Base-by-base conservation (phyloP, 2,113 vertebrate species). In the Recurvirostra avosetta region DNA sequence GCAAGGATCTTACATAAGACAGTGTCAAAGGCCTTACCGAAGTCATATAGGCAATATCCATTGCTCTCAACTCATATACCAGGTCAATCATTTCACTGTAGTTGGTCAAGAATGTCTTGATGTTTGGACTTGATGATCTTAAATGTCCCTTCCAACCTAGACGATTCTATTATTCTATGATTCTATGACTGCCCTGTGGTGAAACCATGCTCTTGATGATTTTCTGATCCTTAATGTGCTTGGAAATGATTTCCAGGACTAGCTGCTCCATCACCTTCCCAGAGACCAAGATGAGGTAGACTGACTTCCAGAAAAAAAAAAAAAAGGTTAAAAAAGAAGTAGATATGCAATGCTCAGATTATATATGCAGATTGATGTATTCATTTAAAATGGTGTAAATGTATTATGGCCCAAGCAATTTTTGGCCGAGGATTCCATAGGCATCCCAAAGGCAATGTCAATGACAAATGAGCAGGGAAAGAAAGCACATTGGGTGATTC, bases 1-100 rank as follows among this genome's bases (percentile, higher is more conserved):
- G 11, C 4, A n/a, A 20, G 9, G 8, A 47, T 73, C 18, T 70
- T 41, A n/a, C 0, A 0, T 2, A 11, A 56, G 9, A 38, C 29
- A 61, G 9, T 20, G 11, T 66, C 17, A 90, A 70, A 94, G 18
- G 2, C 26, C 22, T 65, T 52, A 56, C 23, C 5, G 15, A 77
- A 74, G 36, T 25, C 32, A 50, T 4, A 4, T 12, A 61, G 40
- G 22, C n/a, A 84, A 30, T 25, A 68, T 34, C 26, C 5, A 43
- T 41, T 56, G 11, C 8, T 56, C 25, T 70, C 32, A 43, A 30
- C 6, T 41, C 2, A 11, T 18, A 6, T 49, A 15, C 12, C 22
- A 65, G 53, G 14, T 5, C 13, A 77, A 4, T 45, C 6, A 55
- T 77, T 81, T 68, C 8, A 45, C 3, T 30, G 25, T 19, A 15